Evolutionary conservation across 2,797 vertebrate species (phyloP), one percentile per base, ranked within the genome.

Genomic region (Chaetodon trifasciatus): DNA sequence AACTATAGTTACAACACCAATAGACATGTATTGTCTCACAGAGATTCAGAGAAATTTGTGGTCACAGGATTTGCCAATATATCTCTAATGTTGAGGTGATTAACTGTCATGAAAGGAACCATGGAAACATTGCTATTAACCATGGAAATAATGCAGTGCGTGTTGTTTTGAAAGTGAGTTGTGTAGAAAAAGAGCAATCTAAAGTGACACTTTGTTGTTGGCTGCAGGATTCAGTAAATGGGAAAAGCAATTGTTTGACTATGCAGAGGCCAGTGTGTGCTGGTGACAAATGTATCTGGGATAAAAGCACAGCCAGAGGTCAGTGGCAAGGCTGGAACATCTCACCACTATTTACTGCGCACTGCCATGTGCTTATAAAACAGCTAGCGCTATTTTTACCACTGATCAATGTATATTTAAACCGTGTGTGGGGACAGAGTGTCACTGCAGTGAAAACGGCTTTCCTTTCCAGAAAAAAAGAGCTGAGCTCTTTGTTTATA

Each of bases 361-460:
- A 70, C 65, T 73, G 82, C 76, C 82, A 86, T 81, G 77, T 70
- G 70, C 57, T 72, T 79, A 86, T 86, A 89, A 85, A 88, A 91
- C 76, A 88, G 62, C 62, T 2, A 2, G 21, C 61, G 74, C 63
- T 82, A 85, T 87, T 85, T 85, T 86, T 71, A 81, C 58, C 13
- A 32, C 64, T 60, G 83, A 92, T 92, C 81, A 46, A 90, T 92
- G 81, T 88, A 87, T 89, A 88, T 93, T 92, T 90, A 91, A 93
- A 88, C 24, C 46, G 50, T 23, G 75, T 57, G 74, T 42, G 50
- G 32, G 74, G 44, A 65, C 39, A 9, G 15, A 24, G 32, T 61
- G 74, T 76, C 44, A 62, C 77, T 46, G 79, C 21, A 17, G 52
- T 11, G 8, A 69, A 62, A 23, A 37, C 13, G 12, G 21, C 70